Percentiles rank a stretch among this genome's conserved stretches.
These are phyloP conservation scores for Acronicta alni DNA, from an alignment of 2,888 invertebrate species.

Conservation along the genomic window DNA sequence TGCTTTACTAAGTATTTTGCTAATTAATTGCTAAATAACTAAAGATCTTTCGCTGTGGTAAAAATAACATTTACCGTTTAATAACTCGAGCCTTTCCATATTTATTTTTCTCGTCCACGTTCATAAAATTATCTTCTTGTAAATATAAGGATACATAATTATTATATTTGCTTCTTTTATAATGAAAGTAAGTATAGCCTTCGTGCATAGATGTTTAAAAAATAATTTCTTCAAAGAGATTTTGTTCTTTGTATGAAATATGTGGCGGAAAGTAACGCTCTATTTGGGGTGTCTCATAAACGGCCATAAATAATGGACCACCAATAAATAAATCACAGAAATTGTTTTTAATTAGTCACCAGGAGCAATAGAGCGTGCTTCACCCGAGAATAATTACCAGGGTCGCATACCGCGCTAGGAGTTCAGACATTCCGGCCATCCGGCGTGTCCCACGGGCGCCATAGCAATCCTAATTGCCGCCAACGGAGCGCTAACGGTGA, in stretches of 20 bases:
- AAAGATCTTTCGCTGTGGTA: too few species aligned
- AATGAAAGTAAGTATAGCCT: too few species aligned
- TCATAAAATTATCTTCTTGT: too few species aligned
- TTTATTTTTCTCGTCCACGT: too few species aligned
- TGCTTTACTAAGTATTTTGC: too few species aligned
- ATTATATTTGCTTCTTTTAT: too few species aligned
- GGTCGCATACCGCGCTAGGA: slow-evolving; percentile 73
- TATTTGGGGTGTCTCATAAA: slow-evolving; percentile 41
- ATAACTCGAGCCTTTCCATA: too few species aligned
- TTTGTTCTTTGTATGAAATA: slow-evolving; percentile 2
- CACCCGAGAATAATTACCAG: slow-evolving; percentile 77
- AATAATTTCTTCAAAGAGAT: neutral
- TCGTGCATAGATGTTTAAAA: neutral
- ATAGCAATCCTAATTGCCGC: slow-evolving; percentile 68
- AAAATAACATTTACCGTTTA: too few species aligned
- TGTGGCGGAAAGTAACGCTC: slow-evolving; percentile 8
- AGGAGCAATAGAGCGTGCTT: slow-evolving; percentile 65
- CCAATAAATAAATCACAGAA: slow-evolving; percentile 64
- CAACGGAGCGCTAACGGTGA: slow-evolving; percentile 69
- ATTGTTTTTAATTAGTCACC: slow-evolving; percentile 77
- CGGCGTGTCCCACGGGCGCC: slow-evolving; percentile 74
- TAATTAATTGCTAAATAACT: too few species aligned
- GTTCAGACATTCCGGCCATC: slow-evolving; percentile 72
- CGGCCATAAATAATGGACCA: slow-evolving; percentile 37
- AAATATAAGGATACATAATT: too few species aligned